These are phyloP conservation scores for Promerops cafer DNA, from an alignment of 2,113 vertebrate species.

Conservation along the genomic window DNA sequence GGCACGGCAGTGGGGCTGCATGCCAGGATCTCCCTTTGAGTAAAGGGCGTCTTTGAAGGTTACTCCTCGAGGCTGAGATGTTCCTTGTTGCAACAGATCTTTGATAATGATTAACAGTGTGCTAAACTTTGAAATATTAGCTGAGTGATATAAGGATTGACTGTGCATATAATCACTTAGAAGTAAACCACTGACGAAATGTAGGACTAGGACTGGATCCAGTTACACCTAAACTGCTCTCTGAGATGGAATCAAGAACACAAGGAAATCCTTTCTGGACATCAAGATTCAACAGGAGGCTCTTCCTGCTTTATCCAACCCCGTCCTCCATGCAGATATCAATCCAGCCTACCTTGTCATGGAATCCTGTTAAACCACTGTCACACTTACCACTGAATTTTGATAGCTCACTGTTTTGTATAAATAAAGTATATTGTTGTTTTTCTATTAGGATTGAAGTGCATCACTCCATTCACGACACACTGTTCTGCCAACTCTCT, in stretches of 20 bases:
- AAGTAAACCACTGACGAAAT: not conserved
- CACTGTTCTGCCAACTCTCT: fast-evolving
- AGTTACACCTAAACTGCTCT: not conserved
- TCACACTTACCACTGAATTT: not conserved
- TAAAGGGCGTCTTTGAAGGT: not conserved
- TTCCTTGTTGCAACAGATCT: not conserved
- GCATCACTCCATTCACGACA: not conserved
- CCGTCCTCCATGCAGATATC: not conserved
- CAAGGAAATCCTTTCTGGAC: not conserved
- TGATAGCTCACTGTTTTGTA: not conserved
- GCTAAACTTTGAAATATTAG: not conserved
- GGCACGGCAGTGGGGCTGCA: not conserved
- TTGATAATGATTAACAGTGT: not conserved
- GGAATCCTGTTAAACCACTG: not conserved
- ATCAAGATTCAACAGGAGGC: not conserved
- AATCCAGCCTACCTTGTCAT: not conserved
- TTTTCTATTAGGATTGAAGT: not conserved
- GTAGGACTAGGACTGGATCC: not conserved
- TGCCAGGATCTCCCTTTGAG: not conserved
- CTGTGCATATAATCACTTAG: not conserved
- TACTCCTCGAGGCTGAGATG: fast-evolving
- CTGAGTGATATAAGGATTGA: not conserved
- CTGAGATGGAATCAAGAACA: not conserved
- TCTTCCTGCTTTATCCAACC: not conserved
- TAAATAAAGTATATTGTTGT: not conserved